A percentile compares a stretch with the other conserved stretches of the same genome.
These are phyloP conservation scores for Sebastes umbrosus DNA, from an alignment of 2,797 vertebrate genomes.

Conservation along the genomic window DNA sequence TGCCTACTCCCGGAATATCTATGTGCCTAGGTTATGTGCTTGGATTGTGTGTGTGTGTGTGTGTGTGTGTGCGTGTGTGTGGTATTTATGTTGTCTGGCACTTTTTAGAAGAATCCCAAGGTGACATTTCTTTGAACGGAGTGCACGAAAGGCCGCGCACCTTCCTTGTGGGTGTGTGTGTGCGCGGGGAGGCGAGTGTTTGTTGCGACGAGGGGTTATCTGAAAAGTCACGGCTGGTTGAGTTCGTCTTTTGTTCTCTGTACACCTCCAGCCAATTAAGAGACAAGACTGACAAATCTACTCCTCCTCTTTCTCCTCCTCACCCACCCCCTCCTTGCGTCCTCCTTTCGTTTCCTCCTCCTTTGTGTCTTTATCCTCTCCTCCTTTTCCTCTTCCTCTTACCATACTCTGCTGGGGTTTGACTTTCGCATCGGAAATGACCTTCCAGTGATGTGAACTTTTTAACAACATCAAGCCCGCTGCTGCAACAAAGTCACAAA, in stretches of 20 bases:
- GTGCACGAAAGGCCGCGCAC: slow-evolving; percentile 42
- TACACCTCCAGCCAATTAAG: slow-evolving; percentile 77
- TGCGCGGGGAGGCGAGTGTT: slow-evolving; percentile 2
- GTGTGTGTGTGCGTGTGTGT: slow-evolving; percentile 25
- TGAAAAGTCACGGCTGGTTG: slow-evolving; percentile 75
- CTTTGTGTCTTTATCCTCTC: slow-evolving; percentile 19
- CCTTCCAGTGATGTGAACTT: slow-evolving; percentile 71
- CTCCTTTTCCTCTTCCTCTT: slow-evolving; percentile 22
- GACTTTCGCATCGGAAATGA: slow-evolving; percentile 66
- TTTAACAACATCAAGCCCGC: slow-evolving; percentile 59
- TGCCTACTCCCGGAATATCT: slow-evolving; percentile 45
- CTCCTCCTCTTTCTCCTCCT: slow-evolving; percentile 50
- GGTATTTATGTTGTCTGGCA: slow-evolving; percentile 55
- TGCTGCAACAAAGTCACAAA: slow-evolving; percentile 56
- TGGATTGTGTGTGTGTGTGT: neutral
- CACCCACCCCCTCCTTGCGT: slow-evolving; percentile 18
- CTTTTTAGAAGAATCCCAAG: slow-evolving; percentile 66
- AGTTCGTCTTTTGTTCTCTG: slow-evolving; percentile 71
- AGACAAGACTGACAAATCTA: slow-evolving; percentile 77
- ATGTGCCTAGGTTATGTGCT: neutral
- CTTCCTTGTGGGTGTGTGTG: neutral
- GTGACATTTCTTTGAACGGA: slow-evolving; percentile 75
- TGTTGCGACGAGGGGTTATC: slow-evolving; percentile 57
- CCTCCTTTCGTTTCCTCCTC: slow-evolving; percentile 35
- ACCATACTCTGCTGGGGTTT: slow-evolving; percentile 35